Evolutionary conservation across 1,140 invertebrate species (phyloP).

Genomic region (Heliothis virescens): DNA sequence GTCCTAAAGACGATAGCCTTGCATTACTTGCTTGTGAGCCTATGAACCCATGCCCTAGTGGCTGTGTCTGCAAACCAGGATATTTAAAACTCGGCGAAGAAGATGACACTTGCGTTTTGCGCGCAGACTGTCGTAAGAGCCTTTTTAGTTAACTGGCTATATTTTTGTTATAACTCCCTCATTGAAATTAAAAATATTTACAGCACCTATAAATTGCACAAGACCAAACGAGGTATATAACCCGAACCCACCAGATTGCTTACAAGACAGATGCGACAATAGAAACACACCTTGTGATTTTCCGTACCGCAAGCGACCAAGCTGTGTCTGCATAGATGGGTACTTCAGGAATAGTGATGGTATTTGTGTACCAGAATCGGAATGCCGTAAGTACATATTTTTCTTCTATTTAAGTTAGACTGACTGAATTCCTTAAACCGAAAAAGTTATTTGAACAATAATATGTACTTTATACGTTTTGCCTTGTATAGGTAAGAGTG

Average conservation of each 20-base stretch:
- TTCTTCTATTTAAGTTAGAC: background rate
- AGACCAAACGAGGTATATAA: slow-evolving; percentile 9
- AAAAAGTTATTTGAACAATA: too few species aligned
- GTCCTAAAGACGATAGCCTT: slow-evolving; percentile 60
- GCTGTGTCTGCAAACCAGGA: slow-evolving; percentile 61
- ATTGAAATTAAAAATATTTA: too few species aligned
- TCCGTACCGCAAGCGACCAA: slow-evolving; percentile 22
- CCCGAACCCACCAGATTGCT: background rate
- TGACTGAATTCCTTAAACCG: too few species aligned
- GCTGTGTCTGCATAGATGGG: slow-evolving; percentile 54
- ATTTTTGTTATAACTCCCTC: too few species aligned
- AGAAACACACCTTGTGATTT: background rate
- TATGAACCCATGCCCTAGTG: slow-evolving; percentile 58
- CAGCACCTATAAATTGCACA: too few species aligned
- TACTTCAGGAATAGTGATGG: slow-evolving; percentile 50
- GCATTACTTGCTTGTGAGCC: slow-evolving; percentile 57
- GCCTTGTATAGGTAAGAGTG: background rate
- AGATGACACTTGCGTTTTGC: too few species aligned
- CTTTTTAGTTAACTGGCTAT: too few species aligned
- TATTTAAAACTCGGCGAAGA: too few species aligned
- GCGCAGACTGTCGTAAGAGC: too few species aligned
- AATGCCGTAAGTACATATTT: slow-evolving; percentile 52
- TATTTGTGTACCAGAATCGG: slow-evolving; percentile 51
- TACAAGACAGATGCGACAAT: slow-evolving; percentile 13
- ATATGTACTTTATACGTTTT: too few species aligned